These are phyloP conservation scores for Scomber colias DNA, from an alignment of 2,113 vertebrate genomes.

Conservation along the genomic window DNA sequence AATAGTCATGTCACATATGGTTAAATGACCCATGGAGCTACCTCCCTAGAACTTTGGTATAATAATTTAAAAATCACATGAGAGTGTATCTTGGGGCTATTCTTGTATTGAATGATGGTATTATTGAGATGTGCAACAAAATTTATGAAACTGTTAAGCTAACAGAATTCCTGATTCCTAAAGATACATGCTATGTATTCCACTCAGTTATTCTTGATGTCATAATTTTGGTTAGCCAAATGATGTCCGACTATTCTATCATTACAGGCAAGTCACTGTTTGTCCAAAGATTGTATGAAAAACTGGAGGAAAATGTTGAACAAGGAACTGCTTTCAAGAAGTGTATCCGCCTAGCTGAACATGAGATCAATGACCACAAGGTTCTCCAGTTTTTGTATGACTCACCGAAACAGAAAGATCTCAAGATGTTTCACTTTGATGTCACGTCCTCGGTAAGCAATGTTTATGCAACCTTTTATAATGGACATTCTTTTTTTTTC, in stretches of 20 bases:
- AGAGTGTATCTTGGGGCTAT: neutral
- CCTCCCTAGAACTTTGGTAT: too few species aligned
- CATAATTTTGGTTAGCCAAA: neutral
- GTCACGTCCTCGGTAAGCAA: constrained; percentile 89
- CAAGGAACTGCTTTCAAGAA: constrained; percentile 71
- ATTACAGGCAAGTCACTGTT: constrained; percentile 91
- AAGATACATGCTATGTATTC: neutral
- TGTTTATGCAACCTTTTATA: neutral
- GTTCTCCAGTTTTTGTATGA: constrained; percentile 84
- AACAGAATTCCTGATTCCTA: neutral
- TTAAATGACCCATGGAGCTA: too few species aligned
- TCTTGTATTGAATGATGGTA: neutral
- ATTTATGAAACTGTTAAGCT: too few species aligned
- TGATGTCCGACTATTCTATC: neutral
- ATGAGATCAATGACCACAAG: constrained; percentile 85
- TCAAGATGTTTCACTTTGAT: constrained; percentile 90
- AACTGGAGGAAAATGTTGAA: constrained; percentile 62
- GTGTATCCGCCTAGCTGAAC: constrained; percentile 86
- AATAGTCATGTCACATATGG: too few species aligned
- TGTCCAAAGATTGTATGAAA: constrained; percentile 85
- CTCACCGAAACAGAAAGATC: constrained; percentile 64
- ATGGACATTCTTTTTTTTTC: neutral
- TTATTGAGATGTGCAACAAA: neutral
- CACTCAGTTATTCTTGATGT: too few species aligned
- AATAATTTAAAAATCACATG: neutral